Conservation (phyloP, 2,888 invertebrate species). For the Trichogramma evanescens region DNA sequence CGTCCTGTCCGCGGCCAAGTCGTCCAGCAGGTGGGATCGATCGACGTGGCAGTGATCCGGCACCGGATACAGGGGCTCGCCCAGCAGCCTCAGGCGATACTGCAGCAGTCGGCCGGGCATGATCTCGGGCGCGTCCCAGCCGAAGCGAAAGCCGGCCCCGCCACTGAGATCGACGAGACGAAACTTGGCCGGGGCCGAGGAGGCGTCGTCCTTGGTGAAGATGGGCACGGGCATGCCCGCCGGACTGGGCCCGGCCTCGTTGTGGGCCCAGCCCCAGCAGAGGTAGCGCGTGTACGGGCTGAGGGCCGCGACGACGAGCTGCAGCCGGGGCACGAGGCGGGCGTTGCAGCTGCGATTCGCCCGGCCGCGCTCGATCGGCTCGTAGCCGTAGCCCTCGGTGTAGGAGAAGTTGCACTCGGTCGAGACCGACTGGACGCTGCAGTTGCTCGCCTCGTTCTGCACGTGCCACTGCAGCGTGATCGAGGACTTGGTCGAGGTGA, state of each 20-base stretch:
- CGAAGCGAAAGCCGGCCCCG: not conserved
- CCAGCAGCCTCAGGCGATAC: slow-evolving; percentile 28
- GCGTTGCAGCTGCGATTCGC: not conserved
- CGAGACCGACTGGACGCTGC: slow-evolving; percentile 24
- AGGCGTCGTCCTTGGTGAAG: not conserved
- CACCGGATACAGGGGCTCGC: slow-evolving; percentile 24
- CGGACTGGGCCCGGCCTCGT: slow-evolving; percentile 28
- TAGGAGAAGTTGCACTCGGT: slow-evolving; percentile 26
- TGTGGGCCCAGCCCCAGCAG: slow-evolving; percentile 28
- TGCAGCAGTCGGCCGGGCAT: slow-evolving; percentile 32
- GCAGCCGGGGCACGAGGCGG: not conserved
- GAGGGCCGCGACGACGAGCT: slow-evolving; percentile 22
- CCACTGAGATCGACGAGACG: too few species aligned
- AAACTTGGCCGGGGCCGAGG: too few species aligned
- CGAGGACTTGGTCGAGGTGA: slow-evolving; percentile 3
- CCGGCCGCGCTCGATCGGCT: slow-evolving; percentile 5
- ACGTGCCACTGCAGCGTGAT: slow-evolving; percentile 31
- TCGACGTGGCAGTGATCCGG: slow-evolving; percentile 29
- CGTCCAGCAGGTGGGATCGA: slow-evolving; percentile 3
- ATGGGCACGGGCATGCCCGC: slow-evolving; percentile 14
- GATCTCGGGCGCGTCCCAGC: slow-evolving; percentile 23
- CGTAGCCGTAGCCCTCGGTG: slow-evolving; percentile 30
- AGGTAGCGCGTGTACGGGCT: slow-evolving; percentile 35
- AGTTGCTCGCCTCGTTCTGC: slow-evolving; percentile 28
- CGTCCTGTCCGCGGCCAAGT: slow-evolving; percentile 11